phyloP scores from a whole-genome alignment of 1,140 invertebrate genomes.

The Olivierus martensii region DNA sequence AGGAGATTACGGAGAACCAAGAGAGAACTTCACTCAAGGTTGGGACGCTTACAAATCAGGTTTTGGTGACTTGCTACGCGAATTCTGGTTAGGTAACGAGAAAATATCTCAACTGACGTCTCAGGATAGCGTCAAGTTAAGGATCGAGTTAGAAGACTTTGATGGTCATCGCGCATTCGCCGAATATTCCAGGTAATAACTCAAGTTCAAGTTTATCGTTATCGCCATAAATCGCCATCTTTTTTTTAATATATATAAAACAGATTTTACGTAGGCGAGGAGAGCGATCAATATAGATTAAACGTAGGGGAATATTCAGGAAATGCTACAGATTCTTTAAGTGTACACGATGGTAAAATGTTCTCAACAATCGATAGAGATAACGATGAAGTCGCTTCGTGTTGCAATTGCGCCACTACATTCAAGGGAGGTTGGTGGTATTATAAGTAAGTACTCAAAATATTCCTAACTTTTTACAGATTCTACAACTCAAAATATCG shows the following conservation, averaged over 20 bases:
- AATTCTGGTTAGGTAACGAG: constrained; percentile 38
- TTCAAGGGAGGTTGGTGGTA: constrained; percentile 40
- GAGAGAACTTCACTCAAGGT: constrained; percentile 31
- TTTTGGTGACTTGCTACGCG: constrained; percentile 32
- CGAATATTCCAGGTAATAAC: constrained; percentile 40
- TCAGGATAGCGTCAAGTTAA: constrained; percentile 38
- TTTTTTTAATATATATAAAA: too few species aligned
- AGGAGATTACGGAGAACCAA: constrained; percentile 22
- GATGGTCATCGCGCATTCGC: constrained; percentile 35
- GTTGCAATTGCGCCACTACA: constrained; percentile 46
- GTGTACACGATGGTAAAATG: constrained; percentile 51
- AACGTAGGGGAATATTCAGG: constrained; percentile 45
- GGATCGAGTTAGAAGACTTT: constrained; percentile 48
- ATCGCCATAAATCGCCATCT: too few species aligned
- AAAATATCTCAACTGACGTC: constrained; percentile 32
- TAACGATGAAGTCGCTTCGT: constrained; percentile 51
- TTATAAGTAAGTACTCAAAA: constrained; percentile 52
- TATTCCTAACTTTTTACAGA: neutral
- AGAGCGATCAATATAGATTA: constrained; percentile 46
- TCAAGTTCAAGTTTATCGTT: too few species aligned
- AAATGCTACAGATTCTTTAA: constrained; percentile 49
- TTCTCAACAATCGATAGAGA: constrained; percentile 57
- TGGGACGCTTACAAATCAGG: constrained; percentile 37
- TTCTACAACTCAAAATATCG: too few species aligned
- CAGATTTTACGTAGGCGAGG: constrained; percentile 42